Percentiles rank a stretch among this genome's conserved stretches.
These are phyloP conservation scores for Phrynocephalus guinanensis DNA, from an alignment of 2,797 vertebrate genomes.

Conservation along the genomic window DNA sequence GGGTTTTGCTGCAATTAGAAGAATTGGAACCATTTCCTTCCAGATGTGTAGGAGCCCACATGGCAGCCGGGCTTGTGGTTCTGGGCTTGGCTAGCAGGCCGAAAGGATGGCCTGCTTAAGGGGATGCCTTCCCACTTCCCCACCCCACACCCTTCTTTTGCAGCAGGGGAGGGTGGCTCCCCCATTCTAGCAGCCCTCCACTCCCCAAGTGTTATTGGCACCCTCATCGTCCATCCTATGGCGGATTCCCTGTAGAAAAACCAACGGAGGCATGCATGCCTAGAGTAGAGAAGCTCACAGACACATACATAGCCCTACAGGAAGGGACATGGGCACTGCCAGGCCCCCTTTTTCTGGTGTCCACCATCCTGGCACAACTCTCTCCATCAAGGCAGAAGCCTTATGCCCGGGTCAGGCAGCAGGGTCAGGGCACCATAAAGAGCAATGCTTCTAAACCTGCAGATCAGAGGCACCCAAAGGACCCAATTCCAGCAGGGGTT, in stretches of 20 bases:
- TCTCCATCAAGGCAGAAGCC: neutral
- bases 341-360: neutral
- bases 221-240: neutral
- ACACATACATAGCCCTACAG: too few relatives aligned
- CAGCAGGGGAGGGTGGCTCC: too few relatives aligned
- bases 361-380: neutral
- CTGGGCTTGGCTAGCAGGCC: conserved; percentile 31
- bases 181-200: neutral
- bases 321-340: neutral
- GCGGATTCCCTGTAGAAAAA: neutral
- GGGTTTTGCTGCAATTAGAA: conserved; percentile 47
- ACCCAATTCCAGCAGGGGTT: neutral
- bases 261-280: neutral
- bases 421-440: neutral
- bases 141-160: neutral
- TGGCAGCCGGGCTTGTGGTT: conserved; percentile 31
- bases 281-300: neutral
- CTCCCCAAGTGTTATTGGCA: neutral
- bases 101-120: conserved; percentile 8
- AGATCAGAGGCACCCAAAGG: neutral
- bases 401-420: neutral
- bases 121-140: conserved; percentile 15
- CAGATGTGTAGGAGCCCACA: conserved; percentile 46
- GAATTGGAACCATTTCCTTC: conserved; percentile 50
- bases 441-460: too few relatives aligned